phyloP scores from a whole-genome alignment of 2,888 invertebrate genomes.

The Thera britannica region DNA sequence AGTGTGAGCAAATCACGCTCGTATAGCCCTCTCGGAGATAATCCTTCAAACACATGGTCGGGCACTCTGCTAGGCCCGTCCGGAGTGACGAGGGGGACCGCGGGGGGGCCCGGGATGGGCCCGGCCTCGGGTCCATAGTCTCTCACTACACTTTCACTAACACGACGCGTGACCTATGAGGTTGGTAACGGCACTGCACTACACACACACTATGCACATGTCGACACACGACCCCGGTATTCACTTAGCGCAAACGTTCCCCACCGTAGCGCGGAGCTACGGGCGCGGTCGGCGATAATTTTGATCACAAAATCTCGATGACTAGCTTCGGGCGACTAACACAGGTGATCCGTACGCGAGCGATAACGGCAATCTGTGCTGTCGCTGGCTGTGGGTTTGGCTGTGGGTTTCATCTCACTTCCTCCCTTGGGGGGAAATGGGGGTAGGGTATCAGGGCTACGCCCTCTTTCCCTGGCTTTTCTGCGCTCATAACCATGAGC shows the following conservation, averaged over 20 bases:
- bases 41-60: background rate
- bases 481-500: too few relatives aligned
- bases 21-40: conserved; percentile 6
- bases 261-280: conserved; percentile 6
- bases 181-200: background rate
- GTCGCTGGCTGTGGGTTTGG: too few relatives aligned
- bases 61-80: background rate
- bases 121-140: background rate
- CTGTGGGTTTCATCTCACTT: too few relatives aligned
- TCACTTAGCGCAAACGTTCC: background rate
- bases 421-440: too few relatives aligned
- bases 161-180: background rate
- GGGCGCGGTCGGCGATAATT: conserved; percentile 7
- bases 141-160: background rate
- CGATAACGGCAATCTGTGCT: too few relatives aligned
- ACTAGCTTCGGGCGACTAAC: background rate
- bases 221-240: background rate
- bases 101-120: background rate
- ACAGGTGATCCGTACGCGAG: background rate
- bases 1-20: conserved; percentile 20
- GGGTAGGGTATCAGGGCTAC: too few relatives aligned
- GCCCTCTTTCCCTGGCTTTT: too few relatives aligned
- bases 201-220: background rate
- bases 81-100: background rate
- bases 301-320: background rate